Conservation (phyloP, 1,140 invertebrate genomes). For the Caenorhabditis remanei region DNA sequence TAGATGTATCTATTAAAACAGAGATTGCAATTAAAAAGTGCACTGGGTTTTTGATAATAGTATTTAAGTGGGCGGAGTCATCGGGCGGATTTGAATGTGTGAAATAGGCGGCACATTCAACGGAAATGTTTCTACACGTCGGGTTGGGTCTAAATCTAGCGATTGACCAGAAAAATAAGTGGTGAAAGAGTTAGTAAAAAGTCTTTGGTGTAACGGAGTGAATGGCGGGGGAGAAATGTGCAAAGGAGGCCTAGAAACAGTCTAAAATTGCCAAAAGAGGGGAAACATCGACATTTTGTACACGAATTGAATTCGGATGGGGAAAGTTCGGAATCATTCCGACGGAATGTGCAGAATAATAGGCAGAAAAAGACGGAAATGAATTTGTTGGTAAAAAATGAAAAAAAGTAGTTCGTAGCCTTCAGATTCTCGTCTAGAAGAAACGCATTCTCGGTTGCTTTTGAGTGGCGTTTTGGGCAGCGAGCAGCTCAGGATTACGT, state of each 20-base stretch:
- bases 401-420: neutral
- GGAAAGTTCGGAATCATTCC: too few relatives aligned
- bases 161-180: neutral
- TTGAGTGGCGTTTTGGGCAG: neutral
- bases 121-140: neutral
- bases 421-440: constrained; percentile 19
- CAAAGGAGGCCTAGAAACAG: too few relatives aligned
- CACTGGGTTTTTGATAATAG: too few relatives aligned
- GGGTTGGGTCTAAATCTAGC: neutral
- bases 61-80: too few relatives aligned
- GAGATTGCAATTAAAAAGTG: too few relatives aligned
- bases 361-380: neutral
- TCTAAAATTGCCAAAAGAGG: neutral
- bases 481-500: constrained; percentile 57
- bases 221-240: too few relatives aligned
- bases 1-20: too few relatives aligned
- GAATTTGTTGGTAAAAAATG: neutral
- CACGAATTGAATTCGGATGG: neutral
- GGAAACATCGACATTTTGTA: constrained; percentile 7
- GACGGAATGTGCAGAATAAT: neutral
- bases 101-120: too few relatives aligned
- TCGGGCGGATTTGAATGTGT: too few relatives aligned
- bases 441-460: constrained; percentile 42
- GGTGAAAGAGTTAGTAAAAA: neutral
- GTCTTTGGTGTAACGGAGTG: neutral